Evolutionary conservation across 2,888 invertebrate species (phyloP).

Genomic region (Ethmia dodecea): DNA sequence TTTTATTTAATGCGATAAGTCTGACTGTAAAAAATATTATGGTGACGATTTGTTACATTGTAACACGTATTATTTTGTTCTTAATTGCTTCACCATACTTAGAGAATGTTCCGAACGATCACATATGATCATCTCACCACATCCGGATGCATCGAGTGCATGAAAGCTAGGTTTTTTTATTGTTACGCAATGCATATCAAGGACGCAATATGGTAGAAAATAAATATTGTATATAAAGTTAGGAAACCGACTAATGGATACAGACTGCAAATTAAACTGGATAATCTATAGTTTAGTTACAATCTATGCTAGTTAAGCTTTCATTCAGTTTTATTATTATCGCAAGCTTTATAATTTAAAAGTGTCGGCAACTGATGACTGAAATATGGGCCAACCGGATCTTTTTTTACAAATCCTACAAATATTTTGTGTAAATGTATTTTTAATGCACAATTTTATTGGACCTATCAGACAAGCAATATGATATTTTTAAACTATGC

Average conservation of each 20-base stretch:
- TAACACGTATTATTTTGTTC: slow-evolving; percentile 61
- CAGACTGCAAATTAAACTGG: slow-evolving; percentile 71
- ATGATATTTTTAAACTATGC: slow-evolving; percentile 46
- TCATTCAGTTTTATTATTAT: slow-evolving; percentile 58
- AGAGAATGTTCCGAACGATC: slow-evolving; percentile 49
- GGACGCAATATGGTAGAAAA: slow-evolving; percentile 78
- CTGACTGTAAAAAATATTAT: slow-evolving; percentile 68
- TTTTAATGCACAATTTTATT: slow-evolving; percentile 53
- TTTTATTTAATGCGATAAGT: slow-evolving; percentile 76
- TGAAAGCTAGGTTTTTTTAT: slow-evolving; percentile 75
- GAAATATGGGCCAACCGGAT: slow-evolving; percentile 69
- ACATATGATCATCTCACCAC: slow-evolving; percentile 35
- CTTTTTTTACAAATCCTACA: slow-evolving; percentile 38
- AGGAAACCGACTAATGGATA: slow-evolving; percentile 66
- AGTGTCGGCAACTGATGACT: slow-evolving; percentile 70
- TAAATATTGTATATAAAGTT: slow-evolving; percentile 76
- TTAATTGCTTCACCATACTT: slow-evolving; percentile 70
- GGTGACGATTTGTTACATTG: slow-evolving; percentile 62
- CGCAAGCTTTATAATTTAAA: slow-evolving; percentile 69
- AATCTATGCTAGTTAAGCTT: slow-evolving; percentile 72
- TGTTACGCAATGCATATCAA: slow-evolving; percentile 78
- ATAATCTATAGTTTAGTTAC: slow-evolving; percentile 71
- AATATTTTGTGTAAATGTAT: slow-evolving; percentile 27
- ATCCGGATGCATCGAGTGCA: slow-evolving; percentile 59
- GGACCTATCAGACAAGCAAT: slow-evolving; percentile 11